These are phyloP conservation scores for Yponomeuta cagnagella DNA, from an alignment of 2,888 invertebrate species.

Conservation along the genomic window DNA sequence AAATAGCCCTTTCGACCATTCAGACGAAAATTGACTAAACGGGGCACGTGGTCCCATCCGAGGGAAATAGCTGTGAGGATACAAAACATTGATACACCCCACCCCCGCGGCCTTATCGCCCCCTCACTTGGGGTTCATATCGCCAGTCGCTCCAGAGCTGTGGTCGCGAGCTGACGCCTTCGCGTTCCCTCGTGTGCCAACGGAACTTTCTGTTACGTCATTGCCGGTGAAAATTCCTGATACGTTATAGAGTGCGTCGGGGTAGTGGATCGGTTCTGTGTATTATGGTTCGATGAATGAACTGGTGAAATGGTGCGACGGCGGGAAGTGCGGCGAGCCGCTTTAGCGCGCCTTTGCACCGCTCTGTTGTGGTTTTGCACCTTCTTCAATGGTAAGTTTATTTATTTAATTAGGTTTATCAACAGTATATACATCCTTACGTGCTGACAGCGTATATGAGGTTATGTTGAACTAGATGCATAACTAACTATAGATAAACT, in stretches of 20 bases:
- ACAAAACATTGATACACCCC: conserved; percentile 55
- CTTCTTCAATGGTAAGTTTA: conserved; percentile 64
- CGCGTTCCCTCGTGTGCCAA: conserved; percentile 27
- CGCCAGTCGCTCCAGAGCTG: conserved; percentile 50
- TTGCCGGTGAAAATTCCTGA: conserved; percentile 43
- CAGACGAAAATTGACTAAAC: conserved; percentile 60
- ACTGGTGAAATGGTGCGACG: conserved; percentile 62
- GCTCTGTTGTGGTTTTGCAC: conserved; percentile 57
- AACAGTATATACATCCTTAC: too few relatives aligned
- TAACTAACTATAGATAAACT: too few relatives aligned
- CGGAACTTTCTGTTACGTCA: conserved; percentile 64
- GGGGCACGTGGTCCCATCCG: conserved; percentile 57
- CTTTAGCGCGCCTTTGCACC: conserved; percentile 52
- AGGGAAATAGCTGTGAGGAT: conserved; percentile 58
- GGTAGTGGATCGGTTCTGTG: conserved; percentile 46
- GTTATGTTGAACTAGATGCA: too few relatives aligned
- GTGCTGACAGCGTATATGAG: too few relatives aligned
- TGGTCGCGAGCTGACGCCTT: conserved; percentile 42
- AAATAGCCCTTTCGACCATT: conserved; percentile 46
- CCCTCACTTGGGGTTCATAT: conserved; percentile 18
- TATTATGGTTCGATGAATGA: conserved; percentile 53
- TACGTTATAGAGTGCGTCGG: conserved; percentile 35
- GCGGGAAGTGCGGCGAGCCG: conserved; percentile 48
- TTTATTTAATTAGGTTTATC: too few relatives aligned
- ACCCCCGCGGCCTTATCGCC: conserved; percentile 4